Base-by-base conservation (phyloP, 1,140 invertebrate species). In the Lepidostoma basale region DNA sequence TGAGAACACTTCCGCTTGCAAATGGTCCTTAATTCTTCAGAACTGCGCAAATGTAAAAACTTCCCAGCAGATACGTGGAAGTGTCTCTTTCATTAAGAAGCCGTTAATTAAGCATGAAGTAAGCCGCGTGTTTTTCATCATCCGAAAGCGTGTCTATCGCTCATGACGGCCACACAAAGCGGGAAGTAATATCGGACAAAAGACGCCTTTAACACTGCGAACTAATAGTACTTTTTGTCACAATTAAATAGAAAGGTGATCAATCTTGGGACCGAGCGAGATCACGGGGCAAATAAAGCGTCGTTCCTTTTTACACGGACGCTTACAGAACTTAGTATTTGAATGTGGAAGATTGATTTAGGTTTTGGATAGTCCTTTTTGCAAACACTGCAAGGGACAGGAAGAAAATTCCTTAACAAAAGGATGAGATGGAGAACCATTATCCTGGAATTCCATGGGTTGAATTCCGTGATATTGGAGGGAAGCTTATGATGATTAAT, bases 51-150 rank as follows among this genome's bases (percentile, higher is more conserved):
- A n/a, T 36, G 33, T 36, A 36, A 12, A 12, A 45, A 14, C 2
- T 18, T 22, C 10, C 42, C n/a, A 22, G 42, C 14, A 16, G 33
- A 36, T 36, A 12, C 26, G 20, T 28, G 14, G 33, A 59, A 62
- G 62, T 64, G 65, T 67, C 59, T 58, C 70, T 30, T 68, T 62
- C 66, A 68, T 72, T 68, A 72, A 66, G 54, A 62, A 72, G 66
- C 44, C 70, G 66, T 72, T 72, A 72, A 72, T 72, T 72, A 72
- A 49, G 62, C 68, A 65, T 68, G 66, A 66, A 62, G 66, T 52
- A 12, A 26, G 52, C 25, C 52, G 10, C 26, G 28, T 65, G 63
- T 67, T 70, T 70, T 70, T 62, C 44, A 23, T 67, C 68, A 59
- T 58, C 49, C 36, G 10, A 26, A 58, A 39, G 45, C 52, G 14